Evolutionary conservation across 2,888 invertebrate species (phyloP).

Genomic region (Agrochola litura): DNA sequence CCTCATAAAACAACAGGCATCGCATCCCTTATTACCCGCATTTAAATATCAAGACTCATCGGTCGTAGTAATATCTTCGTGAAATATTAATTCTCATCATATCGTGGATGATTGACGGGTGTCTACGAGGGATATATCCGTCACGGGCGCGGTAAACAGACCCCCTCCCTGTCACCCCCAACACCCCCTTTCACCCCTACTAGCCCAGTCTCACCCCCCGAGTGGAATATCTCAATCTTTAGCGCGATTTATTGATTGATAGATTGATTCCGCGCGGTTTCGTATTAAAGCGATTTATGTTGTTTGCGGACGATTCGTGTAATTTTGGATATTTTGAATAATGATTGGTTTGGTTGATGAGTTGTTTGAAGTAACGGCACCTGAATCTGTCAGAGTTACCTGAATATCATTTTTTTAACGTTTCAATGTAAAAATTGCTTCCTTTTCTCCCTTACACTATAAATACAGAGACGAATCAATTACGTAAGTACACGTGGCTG

Average conservation of each 20-base stretch:
- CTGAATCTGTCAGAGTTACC: background rate
- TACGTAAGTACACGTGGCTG: background rate
- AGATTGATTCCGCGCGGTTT: conserved; percentile 81
- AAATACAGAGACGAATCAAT: background rate
- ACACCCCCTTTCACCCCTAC: conserved; percentile 53
- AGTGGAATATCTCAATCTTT: conserved; percentile 89
- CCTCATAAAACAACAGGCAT: conserved; percentile 19
- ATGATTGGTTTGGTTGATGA: conserved; percentile 6
- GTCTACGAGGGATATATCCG: conserved; percentile 89
- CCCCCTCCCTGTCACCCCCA: conserved; percentile 63
- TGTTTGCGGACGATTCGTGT: conserved; percentile 54
- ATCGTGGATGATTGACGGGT: conserved; percentile 82
- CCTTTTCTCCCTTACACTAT: background rate
- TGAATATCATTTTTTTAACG: background rate
- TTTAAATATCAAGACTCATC: conserved; percentile 76
- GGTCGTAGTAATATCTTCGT: conserved; percentile 72
- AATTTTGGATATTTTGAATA: conserved; percentile 38
- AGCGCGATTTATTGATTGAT: conserved; percentile 89
- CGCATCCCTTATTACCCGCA: conserved; percentile 31
- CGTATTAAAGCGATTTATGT: conserved; percentile 63
- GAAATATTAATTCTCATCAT: conserved; percentile 90
- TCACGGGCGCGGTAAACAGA: conserved; percentile 85
- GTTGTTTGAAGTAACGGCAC: background rate
- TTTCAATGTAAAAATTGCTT: background rate
- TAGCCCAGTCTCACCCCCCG: conserved; percentile 70